Evolutionary conservation across 2,888 invertebrate species (phyloP).

Genomic region (Mycalesis mineus): DNA sequence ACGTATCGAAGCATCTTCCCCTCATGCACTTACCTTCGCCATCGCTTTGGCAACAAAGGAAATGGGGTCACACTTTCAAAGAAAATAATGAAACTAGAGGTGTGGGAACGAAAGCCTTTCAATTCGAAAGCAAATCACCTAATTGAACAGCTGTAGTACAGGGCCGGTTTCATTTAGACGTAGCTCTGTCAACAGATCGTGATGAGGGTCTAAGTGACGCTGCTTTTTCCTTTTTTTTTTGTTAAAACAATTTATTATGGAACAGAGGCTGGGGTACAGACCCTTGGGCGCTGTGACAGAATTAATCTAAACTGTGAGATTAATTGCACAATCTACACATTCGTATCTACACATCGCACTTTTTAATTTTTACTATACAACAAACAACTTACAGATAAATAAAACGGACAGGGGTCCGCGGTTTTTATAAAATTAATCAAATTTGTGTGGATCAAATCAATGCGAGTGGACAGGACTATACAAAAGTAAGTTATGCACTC

Average conservation of each 20-base stretch:
- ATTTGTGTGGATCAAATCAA: too few relatives aligned
- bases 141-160: conserved; percentile 5
- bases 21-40: neutral
- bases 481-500: too few relatives aligned
- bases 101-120: neutral
- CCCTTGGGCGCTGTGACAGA: neutral
- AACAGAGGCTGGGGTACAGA: neutral
- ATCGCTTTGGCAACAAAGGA: neutral
- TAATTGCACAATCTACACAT: too few relatives aligned
- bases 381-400: too few relatives aligned
- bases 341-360: too few relatives aligned
- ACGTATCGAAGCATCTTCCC: neutral
- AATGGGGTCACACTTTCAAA: neutral
- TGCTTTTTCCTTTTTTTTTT: neutral
- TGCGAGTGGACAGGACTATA: too few relatives aligned
- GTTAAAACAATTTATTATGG: neutral
- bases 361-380: too few relatives aligned
- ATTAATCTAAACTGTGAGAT: neutral
- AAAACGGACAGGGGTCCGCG: too few relatives aligned
- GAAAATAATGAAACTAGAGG: neutral
- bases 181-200: conserved; percentile 1
- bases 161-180: conserved; percentile 1
- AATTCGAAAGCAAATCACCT: conserved; percentile 4
- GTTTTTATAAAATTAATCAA: too few relatives aligned
- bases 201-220: conserved; percentile 1